Conservation (phyloP, 1,140 invertebrate species). For the Choristoneura fumiferana region DNA sequence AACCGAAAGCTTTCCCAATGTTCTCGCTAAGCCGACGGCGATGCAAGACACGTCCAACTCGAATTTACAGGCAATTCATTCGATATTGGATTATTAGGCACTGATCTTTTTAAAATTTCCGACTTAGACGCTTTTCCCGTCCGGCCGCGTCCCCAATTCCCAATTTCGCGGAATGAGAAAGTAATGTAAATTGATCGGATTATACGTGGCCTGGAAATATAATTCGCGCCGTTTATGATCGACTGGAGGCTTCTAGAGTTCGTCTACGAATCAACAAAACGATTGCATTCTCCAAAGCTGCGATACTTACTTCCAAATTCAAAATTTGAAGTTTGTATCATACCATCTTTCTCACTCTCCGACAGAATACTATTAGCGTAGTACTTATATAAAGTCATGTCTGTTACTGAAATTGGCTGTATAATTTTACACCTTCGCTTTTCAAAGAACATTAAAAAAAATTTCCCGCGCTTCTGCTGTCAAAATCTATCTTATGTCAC, state of each 20-base stretch:
- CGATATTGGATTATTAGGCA: slow-evolving; percentile 72
- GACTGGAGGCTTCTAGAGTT: neutral
- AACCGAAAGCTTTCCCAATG: slow-evolving; percentile 38
- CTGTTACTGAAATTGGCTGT: too few species aligned
- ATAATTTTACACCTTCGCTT: too few species aligned
- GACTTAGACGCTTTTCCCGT: slow-evolving; percentile 39
- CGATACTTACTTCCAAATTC: too few species aligned
- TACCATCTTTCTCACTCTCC: too few species aligned
- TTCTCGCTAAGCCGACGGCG: slow-evolving; percentile 35
- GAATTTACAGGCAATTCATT: slow-evolving; percentile 71
- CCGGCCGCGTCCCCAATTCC: slow-evolving; percentile 19
- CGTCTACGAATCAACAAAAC: too few species aligned
- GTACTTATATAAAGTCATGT: too few species aligned
- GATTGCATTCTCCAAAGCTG: too few species aligned
- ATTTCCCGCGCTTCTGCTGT: too few species aligned
- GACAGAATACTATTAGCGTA: too few species aligned
- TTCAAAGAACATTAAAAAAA: too few species aligned
- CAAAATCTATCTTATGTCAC: too few species aligned
- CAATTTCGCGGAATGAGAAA: slow-evolving; percentile 6
- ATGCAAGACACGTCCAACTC: slow-evolving; percentile 55
- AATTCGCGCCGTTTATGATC: slow-evolving; percentile 13
- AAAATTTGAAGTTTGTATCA: too few species aligned
- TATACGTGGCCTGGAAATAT: slow-evolving; percentile 13
- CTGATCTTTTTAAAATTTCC: slow-evolving; percentile 70
- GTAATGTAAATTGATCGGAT: slow-evolving; percentile 18